Evolutionary conservation across 2,888 invertebrate genomes (phyloP), one percentile per base, ranked within the genome.

Genomic region (Papilio demoleus): DNA sequence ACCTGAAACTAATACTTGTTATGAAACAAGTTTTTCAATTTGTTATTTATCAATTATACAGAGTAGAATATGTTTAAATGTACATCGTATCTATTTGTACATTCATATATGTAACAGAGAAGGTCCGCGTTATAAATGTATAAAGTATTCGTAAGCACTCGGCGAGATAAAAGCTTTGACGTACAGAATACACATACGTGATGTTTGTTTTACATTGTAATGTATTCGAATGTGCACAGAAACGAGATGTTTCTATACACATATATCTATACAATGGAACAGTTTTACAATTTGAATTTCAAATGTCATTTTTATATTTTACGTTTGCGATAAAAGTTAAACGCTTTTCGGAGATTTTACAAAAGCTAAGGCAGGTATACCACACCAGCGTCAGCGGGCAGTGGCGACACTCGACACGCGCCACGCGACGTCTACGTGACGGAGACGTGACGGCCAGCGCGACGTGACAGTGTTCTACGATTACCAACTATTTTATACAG

Each of bases 311-410:
- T 31, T 34, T 34, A 34, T 58, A 58, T 58, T 58, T 27, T 34
- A 58, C 58, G 34, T 34, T 34, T 14, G 34, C 34, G 58, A 34
- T 58, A 34, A 58, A 58, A 58, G 58, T 58, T 58, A 58, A 58
- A 58, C 17, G 34, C 11, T 58, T 58, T 31, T 58, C 19, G 19
- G 34, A 34, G 19, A 34, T 58, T 58, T 34, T 1, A 58, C 19
- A 31, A 31, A 31, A 58, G 17, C n/a, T 34, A 34, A 14, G 27
- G 9, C 31, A 31, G 56, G 56, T n/a, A 53, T 3, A 4, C 17
- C 2, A 50, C 3, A 14, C 4, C 14, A 9, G n/a, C 53, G 27
- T 4, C 14, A 5, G n/a, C 53, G 27, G 31, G 22, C 50, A 24
- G 53, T 27, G 11, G 53, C 50, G 22, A 50, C 53, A 14, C 24